Evolutionary conservation across 2,888 invertebrate genomes (phyloP).

Genomic region (Pocota personata): DNA sequence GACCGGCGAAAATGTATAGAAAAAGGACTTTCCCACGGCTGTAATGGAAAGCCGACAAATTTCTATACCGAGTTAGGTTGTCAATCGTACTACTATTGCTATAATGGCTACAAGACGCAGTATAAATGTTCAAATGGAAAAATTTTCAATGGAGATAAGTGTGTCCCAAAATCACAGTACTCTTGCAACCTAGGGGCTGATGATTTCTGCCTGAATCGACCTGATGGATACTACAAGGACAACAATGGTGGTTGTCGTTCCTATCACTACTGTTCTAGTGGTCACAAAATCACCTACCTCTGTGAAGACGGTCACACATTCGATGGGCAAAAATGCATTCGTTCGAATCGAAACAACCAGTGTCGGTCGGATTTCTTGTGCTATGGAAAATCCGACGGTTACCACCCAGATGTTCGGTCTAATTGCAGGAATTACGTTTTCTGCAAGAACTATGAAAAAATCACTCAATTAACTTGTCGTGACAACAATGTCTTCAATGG

Average conservation of each 20-base stretch:
- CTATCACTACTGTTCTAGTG: slow-evolving; percentile 85
- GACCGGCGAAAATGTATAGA: slow-evolving; percentile 76
- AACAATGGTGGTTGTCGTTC: slow-evolving; percentile 84
- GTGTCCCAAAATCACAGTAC: slow-evolving; percentile 83
- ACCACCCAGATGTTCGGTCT: slow-evolving; percentile 84
- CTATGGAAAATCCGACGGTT: slow-evolving; percentile 84
- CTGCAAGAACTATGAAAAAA: slow-evolving; percentile 85
- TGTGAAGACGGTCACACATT: slow-evolving; percentile 84
- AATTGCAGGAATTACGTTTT: slow-evolving; percentile 85
- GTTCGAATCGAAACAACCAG: slow-evolving; percentile 61
- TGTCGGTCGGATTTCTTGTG: slow-evolving; percentile 80
- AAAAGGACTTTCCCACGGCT: slow-evolving; percentile 75
- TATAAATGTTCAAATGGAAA: slow-evolving; percentile 83
- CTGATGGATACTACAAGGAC: slow-evolving; percentile 85
- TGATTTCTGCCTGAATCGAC: slow-evolving; percentile 83
- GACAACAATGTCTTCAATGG: slow-evolving; percentile 86
- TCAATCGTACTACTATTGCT: slow-evolving; percentile 85
- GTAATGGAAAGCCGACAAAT: slow-evolving; percentile 76
- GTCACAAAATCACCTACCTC: slow-evolving; percentile 85
- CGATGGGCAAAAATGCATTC: slow-evolving; percentile 84
- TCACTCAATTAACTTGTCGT: slow-evolving; percentile 84
- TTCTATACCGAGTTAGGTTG: slow-evolving; percentile 84
- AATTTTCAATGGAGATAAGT: slow-evolving; percentile 85
- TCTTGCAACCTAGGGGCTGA: slow-evolving; percentile 82
- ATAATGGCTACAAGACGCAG: slow-evolving; percentile 84